Conservation (phyloP, 2,888 invertebrate genomes). For the Pyrocoelia pectoralis region DNA sequence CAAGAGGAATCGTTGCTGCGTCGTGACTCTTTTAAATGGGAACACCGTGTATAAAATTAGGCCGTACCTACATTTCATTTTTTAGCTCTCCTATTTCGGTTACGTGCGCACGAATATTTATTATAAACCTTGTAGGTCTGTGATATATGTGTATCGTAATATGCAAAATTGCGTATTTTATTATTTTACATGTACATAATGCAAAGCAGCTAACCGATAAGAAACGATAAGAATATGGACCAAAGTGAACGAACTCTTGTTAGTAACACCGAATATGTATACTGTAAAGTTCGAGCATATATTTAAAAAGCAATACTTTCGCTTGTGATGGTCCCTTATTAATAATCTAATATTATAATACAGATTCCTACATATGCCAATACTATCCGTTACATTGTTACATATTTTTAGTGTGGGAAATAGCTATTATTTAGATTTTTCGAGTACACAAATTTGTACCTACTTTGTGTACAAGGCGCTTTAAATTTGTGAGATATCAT, state of each 20-base stretch:
- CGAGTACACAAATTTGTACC: constrained; percentile 26
- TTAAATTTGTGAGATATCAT: constrained; percentile 9
- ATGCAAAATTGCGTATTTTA: constrained; percentile 50
- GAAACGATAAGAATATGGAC: constrained; percentile 55
- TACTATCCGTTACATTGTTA: constrained; percentile 36
- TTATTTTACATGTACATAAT: constrained; percentile 44
- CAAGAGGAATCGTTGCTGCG: too few species aligned
- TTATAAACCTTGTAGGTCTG: constrained; percentile 58
- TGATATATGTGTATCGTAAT: constrained; percentile 61
- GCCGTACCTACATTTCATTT: constrained; percentile 35
- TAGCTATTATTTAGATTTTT: constrained; percentile 31
- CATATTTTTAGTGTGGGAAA: constrained; percentile 29
- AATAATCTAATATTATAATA: constrained; percentile 46
- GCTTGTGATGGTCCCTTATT: constrained; percentile 57
- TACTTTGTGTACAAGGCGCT: constrained; percentile 26
- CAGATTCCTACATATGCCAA: constrained; percentile 37
- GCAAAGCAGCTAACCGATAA: constrained; percentile 52
- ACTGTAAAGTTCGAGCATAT: constrained; percentile 48
- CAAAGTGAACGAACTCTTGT: constrained; percentile 55
- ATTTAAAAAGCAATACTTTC: constrained; percentile 59
- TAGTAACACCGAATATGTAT: constrained; percentile 31
- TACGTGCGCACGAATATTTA: constrained; percentile 33
- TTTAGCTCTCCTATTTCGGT: constrained; percentile 29
- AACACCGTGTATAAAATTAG: neutral
- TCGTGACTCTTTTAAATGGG: too few species aligned